Percentiles rank a stretch among this genome's conserved stretches.
Evolutionary conservation across 2,888 invertebrate genomes (phyloP).

Genomic region (Dolichomitus sp.): DNA sequence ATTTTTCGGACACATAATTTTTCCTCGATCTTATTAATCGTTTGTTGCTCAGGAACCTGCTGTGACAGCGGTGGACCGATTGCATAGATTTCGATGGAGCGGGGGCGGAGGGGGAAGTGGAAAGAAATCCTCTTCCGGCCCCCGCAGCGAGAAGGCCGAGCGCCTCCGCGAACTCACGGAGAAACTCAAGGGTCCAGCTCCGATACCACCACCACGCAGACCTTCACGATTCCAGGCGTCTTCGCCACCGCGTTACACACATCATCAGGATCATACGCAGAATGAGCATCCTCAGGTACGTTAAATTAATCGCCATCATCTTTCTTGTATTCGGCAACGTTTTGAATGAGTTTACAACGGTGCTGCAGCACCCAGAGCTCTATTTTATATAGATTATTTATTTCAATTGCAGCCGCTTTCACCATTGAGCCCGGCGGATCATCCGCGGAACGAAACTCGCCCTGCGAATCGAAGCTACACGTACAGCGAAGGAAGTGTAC

Average conservation of each 20-base stretch:
- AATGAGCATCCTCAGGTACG: conserved; percentile 87
- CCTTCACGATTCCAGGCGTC: conserved; percentile 84
- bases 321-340: too few species aligned
- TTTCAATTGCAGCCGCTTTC: conserved; percentile 39
- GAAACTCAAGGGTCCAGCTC: conserved; percentile 90
- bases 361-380: too few species aligned
- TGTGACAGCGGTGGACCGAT: conserved; percentile 93
- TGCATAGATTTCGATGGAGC: conserved; percentile 91
- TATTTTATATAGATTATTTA: neutral
- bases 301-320: conserved; percentile 59
- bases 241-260: conserved; percentile 77
- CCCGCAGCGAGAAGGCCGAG: conserved; percentile 90
- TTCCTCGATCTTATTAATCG: neutral
- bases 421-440: conserved; percentile 22
- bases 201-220: conserved; percentile 81
- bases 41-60: conserved; percentile 79
- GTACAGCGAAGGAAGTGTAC: conserved; percentile 78
- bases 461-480: conserved; percentile 77
- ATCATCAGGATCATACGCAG: conserved; percentile 78
- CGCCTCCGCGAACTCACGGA: conserved; percentile 92
- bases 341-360: too few species aligned
- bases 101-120: conserved; percentile 83
- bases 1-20: neutral
- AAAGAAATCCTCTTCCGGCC: conserved; percentile 82
- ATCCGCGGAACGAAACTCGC: conserved; percentile 70